Evolutionary conservation across 2,113 vertebrate genomes (phyloP), one percentile per base, ranked within the genome.

Genomic region (Phrynosoma platyrhinos): DNA sequence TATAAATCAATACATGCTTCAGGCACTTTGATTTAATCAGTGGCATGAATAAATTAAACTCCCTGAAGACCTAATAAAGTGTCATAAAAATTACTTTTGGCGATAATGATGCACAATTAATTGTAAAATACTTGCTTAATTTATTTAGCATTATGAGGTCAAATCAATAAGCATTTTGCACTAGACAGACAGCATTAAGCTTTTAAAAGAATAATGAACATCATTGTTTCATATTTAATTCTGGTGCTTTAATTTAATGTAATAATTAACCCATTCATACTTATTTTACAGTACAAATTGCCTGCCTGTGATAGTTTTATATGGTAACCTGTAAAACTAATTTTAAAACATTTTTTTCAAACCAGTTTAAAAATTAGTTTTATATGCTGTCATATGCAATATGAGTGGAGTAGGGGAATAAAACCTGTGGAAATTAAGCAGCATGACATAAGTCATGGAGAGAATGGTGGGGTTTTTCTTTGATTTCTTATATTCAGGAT

Each of bases 71-170:
- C 97, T 94, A 97, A 95, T 96, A 96, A 96, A 97, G 97, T 97
- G 97, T 98, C 98, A 98, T 98, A 98, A 98, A 98, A 98, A 98
- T 98, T 97, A 98, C 96, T 97, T 97, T 95, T 94, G 95, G 97
- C 93, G 97, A 96, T 97, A 98, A 98, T 97, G 97, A 98, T 97
- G 94, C 97, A 95, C 96, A 96, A 97, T 97, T 98, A 97, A 98
- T 96, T 97, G 96, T 97, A 96, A 98, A 97, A 97, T 97, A 95
- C 96, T 96, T 96, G 95, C 93, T 96, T 96, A 95, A 96, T 97
- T 97, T 97, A 95, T 96, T 97, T 96, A 95, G 94, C 94, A 94
- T 96, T 96, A 95, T 96, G 95, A 96, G 96, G 96, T 96, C 96
- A 95, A 94, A 97, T 98, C 98, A 96, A 98, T 98, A 98, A 96